Evolutionary conservation across 2,113 vertebrate species (phyloP).

Genomic region (Barnardius zonarius): DNA sequence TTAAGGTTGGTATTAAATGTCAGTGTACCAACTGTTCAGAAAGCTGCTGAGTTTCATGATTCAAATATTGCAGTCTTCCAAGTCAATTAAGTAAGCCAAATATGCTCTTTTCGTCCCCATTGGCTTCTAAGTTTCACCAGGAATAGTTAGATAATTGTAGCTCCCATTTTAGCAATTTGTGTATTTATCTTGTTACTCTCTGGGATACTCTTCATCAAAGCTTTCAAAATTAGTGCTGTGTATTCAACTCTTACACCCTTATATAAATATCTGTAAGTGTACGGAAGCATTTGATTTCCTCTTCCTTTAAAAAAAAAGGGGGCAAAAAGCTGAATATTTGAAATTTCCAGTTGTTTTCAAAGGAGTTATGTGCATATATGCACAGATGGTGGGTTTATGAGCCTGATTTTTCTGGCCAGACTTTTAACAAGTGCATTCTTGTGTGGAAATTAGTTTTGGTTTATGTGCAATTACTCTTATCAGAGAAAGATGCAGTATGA

Average conservation of each 20-base stretch:
- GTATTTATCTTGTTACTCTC: not conserved
- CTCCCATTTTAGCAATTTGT: not conserved
- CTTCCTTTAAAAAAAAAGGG: not conserved
- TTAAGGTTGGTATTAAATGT: conserved; percentile 25
- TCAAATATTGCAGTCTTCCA: not conserved
- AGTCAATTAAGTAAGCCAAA: not conserved
- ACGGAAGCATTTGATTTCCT: not conserved
- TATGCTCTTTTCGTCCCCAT: not conserved
- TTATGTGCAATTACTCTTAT: not conserved
- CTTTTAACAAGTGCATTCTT: not conserved
- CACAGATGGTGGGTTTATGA: conserved; percentile 35
- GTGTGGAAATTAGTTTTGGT: not conserved
- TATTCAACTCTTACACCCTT: not conserved
- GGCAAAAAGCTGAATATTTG: not conserved
- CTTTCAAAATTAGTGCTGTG: not conserved
- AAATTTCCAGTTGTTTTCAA: not conserved
- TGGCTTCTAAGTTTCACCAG: not conserved
- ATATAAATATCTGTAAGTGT: not conserved
- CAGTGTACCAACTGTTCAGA: conserved; percentile 24
- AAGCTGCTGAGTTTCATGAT: not conserved
- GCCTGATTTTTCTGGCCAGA: not conserved
- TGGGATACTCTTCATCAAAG: not conserved
- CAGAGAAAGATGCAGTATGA: not conserved
- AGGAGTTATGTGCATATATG: not conserved
- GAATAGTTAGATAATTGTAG: not conserved